A percentile compares a stretch with the other conserved stretches of the same genome.
Conservation (phyloP, 2,888 invertebrate species). For the Brachypalpus laphriformis region DNA sequence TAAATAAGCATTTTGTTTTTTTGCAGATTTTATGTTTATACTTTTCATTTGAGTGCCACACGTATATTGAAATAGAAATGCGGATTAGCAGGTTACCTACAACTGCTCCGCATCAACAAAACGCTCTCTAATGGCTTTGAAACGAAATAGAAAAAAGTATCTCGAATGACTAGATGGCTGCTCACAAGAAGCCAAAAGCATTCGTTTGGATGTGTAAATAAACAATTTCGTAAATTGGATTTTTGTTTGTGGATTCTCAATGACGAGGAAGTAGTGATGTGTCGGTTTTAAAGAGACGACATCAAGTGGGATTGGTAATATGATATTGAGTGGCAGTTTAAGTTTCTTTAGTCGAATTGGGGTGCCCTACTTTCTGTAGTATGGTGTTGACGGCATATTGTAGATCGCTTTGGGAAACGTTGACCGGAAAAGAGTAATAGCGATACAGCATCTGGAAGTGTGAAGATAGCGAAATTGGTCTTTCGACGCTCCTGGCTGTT, state of each 20-base stretch:
- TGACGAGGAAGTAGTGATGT: constrained; percentile 2
- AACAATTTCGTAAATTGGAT: constrained; percentile 61
- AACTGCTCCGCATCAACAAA: neutral
- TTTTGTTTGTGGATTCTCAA: constrained; percentile 49
- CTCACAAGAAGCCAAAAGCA: constrained; percentile 15
- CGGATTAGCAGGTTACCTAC: constrained; percentile 14
- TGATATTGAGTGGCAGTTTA: constrained; percentile 28
- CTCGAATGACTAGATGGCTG: neutral
- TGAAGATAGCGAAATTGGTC: neutral
- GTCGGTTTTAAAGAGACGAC: constrained; percentile 17
- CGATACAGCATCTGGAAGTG: neutral
- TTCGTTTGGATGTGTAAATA: constrained; percentile 41
- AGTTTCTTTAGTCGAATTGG: neutral
- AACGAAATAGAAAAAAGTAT: constrained; percentile 9
- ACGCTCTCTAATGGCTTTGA: neutral
- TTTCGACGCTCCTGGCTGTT: too few species aligned
- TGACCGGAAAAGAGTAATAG: neutral
- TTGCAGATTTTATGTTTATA: constrained; percentile 24
- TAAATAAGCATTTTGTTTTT: constrained; percentile 30
- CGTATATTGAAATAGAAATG: constrained; percentile 8
- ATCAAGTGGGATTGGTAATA: constrained; percentile 37
- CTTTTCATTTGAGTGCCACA: constrained; percentile 11
- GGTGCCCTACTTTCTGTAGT: neutral
- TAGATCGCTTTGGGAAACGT: too few species aligned
- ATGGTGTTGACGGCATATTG: neutral